phyloP scores from a whole-genome alignment of 1,140 invertebrate species.

The Danaus plexippus region DNA sequence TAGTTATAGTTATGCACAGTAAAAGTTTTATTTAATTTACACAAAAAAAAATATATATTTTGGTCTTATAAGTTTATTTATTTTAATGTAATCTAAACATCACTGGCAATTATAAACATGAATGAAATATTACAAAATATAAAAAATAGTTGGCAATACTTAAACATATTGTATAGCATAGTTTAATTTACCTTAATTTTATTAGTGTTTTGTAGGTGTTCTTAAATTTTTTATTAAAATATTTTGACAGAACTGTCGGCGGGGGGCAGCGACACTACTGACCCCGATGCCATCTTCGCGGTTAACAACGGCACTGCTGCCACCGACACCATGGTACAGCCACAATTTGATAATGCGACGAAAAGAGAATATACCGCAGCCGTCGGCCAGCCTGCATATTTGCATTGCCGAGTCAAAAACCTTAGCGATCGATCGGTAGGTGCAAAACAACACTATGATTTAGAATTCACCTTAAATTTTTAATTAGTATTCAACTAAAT shows the following conservation, averaged over 20 bases:
- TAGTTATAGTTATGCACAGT: background rate
- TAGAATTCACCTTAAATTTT: too few relatives aligned
- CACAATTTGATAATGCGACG: slow-evolving; percentile 90
- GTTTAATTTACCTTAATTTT: too few relatives aligned
- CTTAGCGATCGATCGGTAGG: slow-evolving; percentile 90
- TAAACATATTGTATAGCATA: too few relatives aligned
- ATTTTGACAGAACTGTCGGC: slow-evolving; percentile 39
- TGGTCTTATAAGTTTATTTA: background rate
- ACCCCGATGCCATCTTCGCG: slow-evolving; percentile 34
- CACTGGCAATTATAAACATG: too few relatives aligned
- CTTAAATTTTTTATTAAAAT: background rate
- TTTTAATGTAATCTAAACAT: too few relatives aligned
- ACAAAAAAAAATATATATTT: background rate
- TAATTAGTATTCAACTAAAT: too few relatives aligned
- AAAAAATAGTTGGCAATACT: too few relatives aligned
- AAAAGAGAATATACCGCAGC: slow-evolving; percentile 86
- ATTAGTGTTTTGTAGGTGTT: too few relatives aligned
- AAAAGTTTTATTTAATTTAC: background rate
- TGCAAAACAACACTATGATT: too few relatives aligned
- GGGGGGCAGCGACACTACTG: slow-evolving; percentile 37
- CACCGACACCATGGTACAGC: slow-evolving; percentile 76
- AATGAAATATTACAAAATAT: too few relatives aligned
- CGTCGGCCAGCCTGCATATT: slow-evolving; percentile 87
- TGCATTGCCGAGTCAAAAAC: slow-evolving; percentile 88
- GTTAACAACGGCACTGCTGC: slow-evolving; percentile 31